Evolutionary conservation across 1,140 invertebrate species (phyloP).

Genomic region (Fopius arisanus): DNA sequence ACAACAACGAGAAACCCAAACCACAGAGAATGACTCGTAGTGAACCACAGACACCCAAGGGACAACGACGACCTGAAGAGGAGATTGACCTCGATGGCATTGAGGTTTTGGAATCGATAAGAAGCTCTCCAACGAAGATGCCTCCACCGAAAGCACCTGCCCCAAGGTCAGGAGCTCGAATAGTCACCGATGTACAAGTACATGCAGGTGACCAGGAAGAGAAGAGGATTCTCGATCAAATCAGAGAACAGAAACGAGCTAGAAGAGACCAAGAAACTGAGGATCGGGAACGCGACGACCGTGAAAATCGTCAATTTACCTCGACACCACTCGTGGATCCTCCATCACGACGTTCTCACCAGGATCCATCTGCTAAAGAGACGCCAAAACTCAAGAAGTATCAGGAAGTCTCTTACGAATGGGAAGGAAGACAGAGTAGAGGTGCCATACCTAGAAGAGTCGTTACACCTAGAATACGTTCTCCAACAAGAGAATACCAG

Average conservation of each 20-base stretch:
- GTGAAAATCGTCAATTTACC: background rate
- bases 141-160: background rate
- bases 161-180: background rate
- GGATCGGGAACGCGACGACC: background rate
- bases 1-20: no score
- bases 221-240: background rate
- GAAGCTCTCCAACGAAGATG: background rate
- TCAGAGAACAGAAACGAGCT: background rate
- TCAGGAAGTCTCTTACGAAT: background rate
- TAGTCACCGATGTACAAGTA: background rate
- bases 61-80: background rate
- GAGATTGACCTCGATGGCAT: background rate
- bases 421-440: background rate
- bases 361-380: background rate
- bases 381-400: background rate
- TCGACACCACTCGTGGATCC: background rate
- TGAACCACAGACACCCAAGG: background rate
- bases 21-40: background rate
- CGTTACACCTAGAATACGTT: background rate
- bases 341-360: no score
- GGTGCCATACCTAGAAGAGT: background rate
- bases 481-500: background rate
- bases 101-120: background rate
- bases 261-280: background rate
- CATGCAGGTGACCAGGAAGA: background rate